phyloP scores from a whole-genome alignment of 2,888 invertebrate genomes.

The Scelioninae gen. 1 region DNA sequence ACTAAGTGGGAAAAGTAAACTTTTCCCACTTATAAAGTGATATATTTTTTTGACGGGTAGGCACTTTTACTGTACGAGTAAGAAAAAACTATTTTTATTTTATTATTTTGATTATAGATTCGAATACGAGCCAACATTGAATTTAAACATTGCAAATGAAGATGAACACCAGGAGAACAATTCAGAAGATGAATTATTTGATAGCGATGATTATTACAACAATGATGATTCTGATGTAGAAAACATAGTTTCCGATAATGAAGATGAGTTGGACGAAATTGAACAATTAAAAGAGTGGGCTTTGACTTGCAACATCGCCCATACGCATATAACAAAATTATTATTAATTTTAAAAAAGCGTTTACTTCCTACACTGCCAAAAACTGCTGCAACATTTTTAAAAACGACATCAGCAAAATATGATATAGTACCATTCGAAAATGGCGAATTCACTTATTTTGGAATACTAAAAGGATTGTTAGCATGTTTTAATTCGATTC shows the following conservation, averaged over 20 bases:
- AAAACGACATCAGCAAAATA: not conserved
- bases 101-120: no score
- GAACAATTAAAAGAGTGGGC: not conserved
- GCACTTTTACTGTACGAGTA: no score
- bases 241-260: not conserved
- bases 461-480: slow-evolving; percentile 46
- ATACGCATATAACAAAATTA: not conserved
- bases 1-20: no score
- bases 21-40: no score
- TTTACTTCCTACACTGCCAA: not conserved
- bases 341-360: not conserved
- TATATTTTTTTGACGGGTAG: no score
- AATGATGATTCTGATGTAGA: not conserved
- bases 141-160: no score
- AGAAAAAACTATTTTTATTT: no score
- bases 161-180: not conserved
- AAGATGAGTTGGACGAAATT: not conserved
- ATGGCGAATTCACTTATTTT: slow-evolving; percentile 44
- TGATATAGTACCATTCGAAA: not conserved
- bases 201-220: not conserved
- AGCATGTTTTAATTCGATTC: no score
- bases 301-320: not conserved
- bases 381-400: not conserved
- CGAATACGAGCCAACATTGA: no score
- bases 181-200: no score